phyloP scores from a whole-genome alignment of 2,888 invertebrate species.

The Orchesella flavescens region DNA sequence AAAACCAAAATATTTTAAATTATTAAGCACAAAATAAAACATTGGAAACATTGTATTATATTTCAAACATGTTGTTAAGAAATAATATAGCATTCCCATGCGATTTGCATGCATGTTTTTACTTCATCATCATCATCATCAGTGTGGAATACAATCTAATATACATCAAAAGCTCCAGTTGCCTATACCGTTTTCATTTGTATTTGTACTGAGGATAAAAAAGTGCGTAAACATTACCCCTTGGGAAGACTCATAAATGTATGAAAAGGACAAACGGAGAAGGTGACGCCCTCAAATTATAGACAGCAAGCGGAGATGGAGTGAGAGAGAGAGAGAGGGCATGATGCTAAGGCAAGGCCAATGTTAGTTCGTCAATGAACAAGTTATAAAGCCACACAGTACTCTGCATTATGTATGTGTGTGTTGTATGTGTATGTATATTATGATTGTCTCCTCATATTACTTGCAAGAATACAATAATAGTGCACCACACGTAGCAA shows the following conservation, averaged over 20 bases:
- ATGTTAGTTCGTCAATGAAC: neutral
- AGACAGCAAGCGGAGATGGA: conserved; percentile 63
- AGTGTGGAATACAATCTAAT: neutral
- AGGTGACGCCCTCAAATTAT: conserved; percentile 73
- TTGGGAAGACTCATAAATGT: conserved; percentile 69
- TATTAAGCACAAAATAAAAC: too few species aligned
- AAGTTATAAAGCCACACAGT: conserved; percentile 22
- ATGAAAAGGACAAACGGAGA: conserved; percentile 72
- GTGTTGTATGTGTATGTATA: neutral
- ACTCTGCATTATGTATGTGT: neutral
- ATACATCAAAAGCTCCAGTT: too few species aligned
- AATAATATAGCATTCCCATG: too few species aligned
- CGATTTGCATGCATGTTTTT: too few species aligned
- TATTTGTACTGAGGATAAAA: conserved; percentile 5
- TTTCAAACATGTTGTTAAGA: too few species aligned
- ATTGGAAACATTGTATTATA: too few species aligned
- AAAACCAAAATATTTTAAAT: too few species aligned
- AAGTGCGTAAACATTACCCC: conserved; percentile 53
- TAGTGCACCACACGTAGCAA: neutral
- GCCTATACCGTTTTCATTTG: too few species aligned
- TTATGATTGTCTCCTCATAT: too few species aligned
- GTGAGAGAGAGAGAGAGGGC: conserved; percentile 35
- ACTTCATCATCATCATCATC: too few species aligned
- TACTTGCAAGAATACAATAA: too few species aligned
- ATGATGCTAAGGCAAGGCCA: conserved; percentile 40